phyloP scores from a whole-genome alignment of 2,797 vertebrate species.

The Gymnothorax reevesii region DNA sequence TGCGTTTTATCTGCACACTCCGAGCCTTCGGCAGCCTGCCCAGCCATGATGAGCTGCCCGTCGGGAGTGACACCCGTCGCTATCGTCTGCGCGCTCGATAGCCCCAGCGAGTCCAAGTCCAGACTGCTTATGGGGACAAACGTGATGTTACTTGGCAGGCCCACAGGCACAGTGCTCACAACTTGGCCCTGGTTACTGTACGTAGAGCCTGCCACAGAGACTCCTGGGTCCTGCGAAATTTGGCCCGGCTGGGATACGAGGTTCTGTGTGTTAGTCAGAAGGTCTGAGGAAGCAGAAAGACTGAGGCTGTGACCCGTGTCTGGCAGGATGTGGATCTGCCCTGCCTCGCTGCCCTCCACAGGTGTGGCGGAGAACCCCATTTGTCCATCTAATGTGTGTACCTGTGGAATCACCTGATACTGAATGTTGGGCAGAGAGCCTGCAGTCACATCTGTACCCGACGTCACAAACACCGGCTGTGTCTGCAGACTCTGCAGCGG shows the following conservation, averaged over 20 bases:
- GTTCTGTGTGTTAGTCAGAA: conserved; percentile 73
- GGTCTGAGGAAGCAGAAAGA: conserved; percentile 76
- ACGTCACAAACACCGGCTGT: conserved; percentile 96
- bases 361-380: conserved; percentile 86
- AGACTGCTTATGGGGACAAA: conserved; percentile 97
- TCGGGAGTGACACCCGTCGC: conserved; percentile 85
- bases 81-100: conserved; percentile 92
- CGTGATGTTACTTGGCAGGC: conserved; percentile 93
- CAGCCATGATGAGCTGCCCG: conserved; percentile 91
- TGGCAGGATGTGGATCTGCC: conserved; percentile 94
- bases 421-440: conserved; percentile 91
- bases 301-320: conserved; percentile 83
- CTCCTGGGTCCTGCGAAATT: conserved; percentile 88
- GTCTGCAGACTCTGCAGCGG: conserved; percentile 93
- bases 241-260: conserved; percentile 90
- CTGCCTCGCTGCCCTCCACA: conserved; percentile 82
- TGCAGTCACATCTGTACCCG: conserved; percentile 84
- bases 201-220: conserved; percentile 82
- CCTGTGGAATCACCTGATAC: conserved; percentile 98
- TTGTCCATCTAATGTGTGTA: conserved; percentile 90
- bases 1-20: conserved; percentile 84
- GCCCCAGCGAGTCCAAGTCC: conserved; percentile 95
- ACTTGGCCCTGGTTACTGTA: conserved; percentile 85
- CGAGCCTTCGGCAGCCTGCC: conserved; percentile 81
- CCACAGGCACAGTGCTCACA: conserved; percentile 84